Base-by-base conservation (phyloP, 2,113 vertebrate species). In the Pseudorhombus dupliciocellatus region DNA sequence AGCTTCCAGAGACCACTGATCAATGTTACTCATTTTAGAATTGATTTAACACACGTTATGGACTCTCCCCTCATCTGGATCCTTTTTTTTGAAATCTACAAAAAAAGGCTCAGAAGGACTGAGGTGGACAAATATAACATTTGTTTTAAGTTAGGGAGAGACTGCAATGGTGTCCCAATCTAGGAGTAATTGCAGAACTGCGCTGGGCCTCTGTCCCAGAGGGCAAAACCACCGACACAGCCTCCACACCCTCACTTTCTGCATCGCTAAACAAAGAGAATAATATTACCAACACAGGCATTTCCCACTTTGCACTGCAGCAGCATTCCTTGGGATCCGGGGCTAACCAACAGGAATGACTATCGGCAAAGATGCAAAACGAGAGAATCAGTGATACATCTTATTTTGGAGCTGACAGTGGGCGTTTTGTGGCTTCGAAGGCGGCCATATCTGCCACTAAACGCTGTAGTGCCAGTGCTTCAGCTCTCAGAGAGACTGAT, bases 401-500 rank as follows among this genome's bases (percentile, higher is more conserved):
- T 18, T 5, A 46, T 46, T 20, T 7, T 6, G 42, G 15, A 18
- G 4, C 6, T 46, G 42, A 7, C 42, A 46, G 42, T 46, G 42
- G 42, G 42, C 18, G 42, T 46, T 46, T 46, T 24, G 67, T 24
- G 14, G 20, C 31, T 16, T 34, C n/a, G 37, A 40, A 76, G 25
- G 22, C n/a, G 24, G 50, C 44, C 80, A 12, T 51, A 21, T 59
- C 30, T 20, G 53, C 58, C 64, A 26, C 63, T 75, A 60, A 75
- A 81, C 61, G 54, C 61, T 24, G 22, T 14, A 53, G 74, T 26
- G 69, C 54, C 65, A 7, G 50, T 21, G 77, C 62, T 74, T 70
- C 9, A 62, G 66, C 75, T 58, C 68, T 50, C 54, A 9, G 31
- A 50, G 77, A 87, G 86, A 85, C 73, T 50, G 86, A 90, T 85